Evolutionary conservation across 2,888 invertebrate genomes (phyloP), one percentile per base, ranked within the genome.

Genomic region (Drosophila vallismaia): DNA sequence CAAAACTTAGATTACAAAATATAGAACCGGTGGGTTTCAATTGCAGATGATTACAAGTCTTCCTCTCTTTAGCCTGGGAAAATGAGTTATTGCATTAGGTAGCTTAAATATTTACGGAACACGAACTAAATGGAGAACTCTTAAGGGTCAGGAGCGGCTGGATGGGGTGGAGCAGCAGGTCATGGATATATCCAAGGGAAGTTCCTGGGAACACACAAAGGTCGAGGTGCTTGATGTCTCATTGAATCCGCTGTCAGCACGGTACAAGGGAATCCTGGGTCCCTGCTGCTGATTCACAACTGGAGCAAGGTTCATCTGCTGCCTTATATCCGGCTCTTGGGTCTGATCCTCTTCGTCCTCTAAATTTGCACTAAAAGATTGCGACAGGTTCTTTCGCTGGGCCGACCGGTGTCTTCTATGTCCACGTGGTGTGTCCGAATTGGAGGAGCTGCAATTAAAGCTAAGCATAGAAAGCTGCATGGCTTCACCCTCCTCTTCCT

Each of bases 221-320:
- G 74, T 71, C 6, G 79, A 81, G 0, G 57, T 82, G 55, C 68
- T 86, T 33, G 55, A 78, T 70, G 89, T 89, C 48, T 92, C 91
- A 72, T 91, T 91, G 50, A 91, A 91, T 3, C 92, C 92, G 49
- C 92, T 92, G 51, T 92, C 92, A 2, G 89, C 86, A 24, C 91
- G 88, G 75, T 89, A 88, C 7, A 91, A 86, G 1, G 69, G 55
- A 7, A 55, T 24, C 1, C 75, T 55, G 1, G 52, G 63, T 5
- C 54, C 70, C 2, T 67, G 58, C 10, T 38, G 46, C 1, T 31
- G 38, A 7, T 26, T 10, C 1, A 12, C 0, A n/a, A 55, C 38
- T 1, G 33, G 29, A 1, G 33, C 33, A 26, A 36, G 5, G 12
- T 40, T 63, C 12, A 19, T 9, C 9, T 46, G 45, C 4, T 19